Evolutionary conservation across 2,113 vertebrate genomes (phyloP).

Genomic region (Notarius lentiginosus): DNA sequence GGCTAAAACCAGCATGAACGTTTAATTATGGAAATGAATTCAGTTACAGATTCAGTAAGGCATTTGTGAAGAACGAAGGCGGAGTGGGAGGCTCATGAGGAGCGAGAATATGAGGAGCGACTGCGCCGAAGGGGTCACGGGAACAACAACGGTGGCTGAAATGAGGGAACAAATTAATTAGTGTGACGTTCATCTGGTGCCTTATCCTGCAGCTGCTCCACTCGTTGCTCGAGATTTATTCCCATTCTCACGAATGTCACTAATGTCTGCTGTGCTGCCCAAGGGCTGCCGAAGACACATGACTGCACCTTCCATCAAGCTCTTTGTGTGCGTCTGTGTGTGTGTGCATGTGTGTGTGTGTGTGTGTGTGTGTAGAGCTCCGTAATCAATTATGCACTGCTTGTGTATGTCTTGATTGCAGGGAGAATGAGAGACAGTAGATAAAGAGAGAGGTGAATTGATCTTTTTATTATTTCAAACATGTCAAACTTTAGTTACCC

Average conservation of each 20-base stretch:
- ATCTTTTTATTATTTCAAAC: neutral
- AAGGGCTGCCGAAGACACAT: neutral
- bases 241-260: constrained; percentile 12
- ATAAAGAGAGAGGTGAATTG: neutral
- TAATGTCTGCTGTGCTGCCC: constrained; percentile 12
- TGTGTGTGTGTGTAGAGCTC: neutral
- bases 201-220: constrained; percentile 36
- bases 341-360: constrained; percentile 7
- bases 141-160: constrained; percentile 36
- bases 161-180: constrained; percentile 49
- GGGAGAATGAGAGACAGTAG: neutral
- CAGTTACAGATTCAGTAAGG: constrained; percentile 70
- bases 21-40: constrained; percentile 73
- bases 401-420: constrained; percentile 8
- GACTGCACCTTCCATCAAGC: neutral
- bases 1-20: constrained; percentile 57
- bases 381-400: too few relatives aligned
- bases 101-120: constrained; percentile 44
- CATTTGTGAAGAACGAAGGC: constrained; percentile 59
- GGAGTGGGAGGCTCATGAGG: constrained; percentile 42
- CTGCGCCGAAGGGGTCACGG: constrained; percentile 46
- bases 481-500: too few relatives aligned
- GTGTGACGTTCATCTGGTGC: constrained; percentile 19
- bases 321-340: neutral
- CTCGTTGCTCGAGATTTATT: constrained; percentile 30